phyloP scores from a whole-genome alignment of 2,888 invertebrate genomes.

The Drosophila cognata region DNA sequence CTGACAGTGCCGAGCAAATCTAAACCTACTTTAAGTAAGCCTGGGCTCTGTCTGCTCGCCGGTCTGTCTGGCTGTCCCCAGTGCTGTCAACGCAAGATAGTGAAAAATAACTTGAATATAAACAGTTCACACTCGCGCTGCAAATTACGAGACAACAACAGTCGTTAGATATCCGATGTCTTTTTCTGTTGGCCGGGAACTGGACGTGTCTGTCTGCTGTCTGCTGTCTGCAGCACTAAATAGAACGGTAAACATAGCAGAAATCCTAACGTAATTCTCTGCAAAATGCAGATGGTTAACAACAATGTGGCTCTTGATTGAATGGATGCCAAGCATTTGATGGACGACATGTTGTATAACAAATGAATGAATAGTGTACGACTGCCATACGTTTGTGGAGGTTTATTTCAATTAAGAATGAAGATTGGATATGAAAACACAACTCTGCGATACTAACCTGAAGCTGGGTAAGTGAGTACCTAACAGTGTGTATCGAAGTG shows the following conservation, averaged over 20 bases:
- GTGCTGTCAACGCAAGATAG: constrained; percentile 64
- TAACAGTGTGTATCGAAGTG: neutral
- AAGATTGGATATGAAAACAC: neutral
- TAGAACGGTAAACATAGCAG: constrained; percentile 46
- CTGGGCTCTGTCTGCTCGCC: neutral
- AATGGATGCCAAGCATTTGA: constrained; percentile 26
- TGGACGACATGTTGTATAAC: constrained; percentile 15
- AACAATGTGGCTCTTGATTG: constrained; percentile 52
- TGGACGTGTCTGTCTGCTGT: constrained; percentile 21
- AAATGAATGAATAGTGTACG: constrained; percentile 21
- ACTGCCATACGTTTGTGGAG: neutral
- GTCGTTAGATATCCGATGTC: constrained; percentile 31
- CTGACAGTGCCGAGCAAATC: constrained; percentile 44
- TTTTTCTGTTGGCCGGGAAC: constrained; percentile 20
- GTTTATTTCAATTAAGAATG: neutral
- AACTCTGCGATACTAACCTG: neutral
- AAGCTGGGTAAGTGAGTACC: neutral
- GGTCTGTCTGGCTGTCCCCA: neutral
- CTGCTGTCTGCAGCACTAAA: constrained; percentile 29
- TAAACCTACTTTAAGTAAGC: constrained; percentile 50
- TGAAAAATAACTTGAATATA: constrained; percentile 68
- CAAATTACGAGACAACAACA: constrained; percentile 44
- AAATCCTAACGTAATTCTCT: constrained; percentile 32
- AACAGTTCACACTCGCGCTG: constrained; percentile 55
- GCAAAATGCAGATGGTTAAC: constrained; percentile 47